Evolutionary conservation across 2,797 vertebrate genomes (phyloP).

Genomic region (Carduelis carduelis): DNA sequence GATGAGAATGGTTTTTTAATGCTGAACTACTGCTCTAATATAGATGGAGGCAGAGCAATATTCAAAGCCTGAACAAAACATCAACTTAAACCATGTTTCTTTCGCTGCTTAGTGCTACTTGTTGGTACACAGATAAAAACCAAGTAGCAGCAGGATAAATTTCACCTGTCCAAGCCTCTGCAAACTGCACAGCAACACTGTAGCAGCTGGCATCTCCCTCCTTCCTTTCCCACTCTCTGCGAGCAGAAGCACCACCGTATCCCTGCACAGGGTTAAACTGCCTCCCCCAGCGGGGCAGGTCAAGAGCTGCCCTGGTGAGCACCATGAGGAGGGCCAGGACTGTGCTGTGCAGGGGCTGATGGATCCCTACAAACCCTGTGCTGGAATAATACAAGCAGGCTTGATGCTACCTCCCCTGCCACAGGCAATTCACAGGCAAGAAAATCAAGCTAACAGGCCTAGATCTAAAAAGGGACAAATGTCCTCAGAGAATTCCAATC

Average conservation of each 20-base stretch:
- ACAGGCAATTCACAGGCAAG: not conserved
- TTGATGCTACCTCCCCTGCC: not conserved
- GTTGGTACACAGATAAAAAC: not conserved
- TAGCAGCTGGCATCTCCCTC: not conserved
- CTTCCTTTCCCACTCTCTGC: not conserved
- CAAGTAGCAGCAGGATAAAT: not conserved
- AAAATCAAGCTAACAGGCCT: not conserved
- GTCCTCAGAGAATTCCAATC: not conserved
- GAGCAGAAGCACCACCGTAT: fast-evolving
- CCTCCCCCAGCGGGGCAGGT: fast-evolving
- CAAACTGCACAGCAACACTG: not conserved
- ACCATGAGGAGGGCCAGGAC: not conserved
- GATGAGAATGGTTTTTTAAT: not conserved
- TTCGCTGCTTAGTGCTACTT: not conserved
- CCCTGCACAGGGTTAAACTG: not conserved
- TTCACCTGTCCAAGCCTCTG: not conserved
- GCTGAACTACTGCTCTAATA: not conserved
- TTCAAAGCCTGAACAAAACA: not conserved
- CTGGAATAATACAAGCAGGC: not conserved
- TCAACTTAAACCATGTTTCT: not conserved
- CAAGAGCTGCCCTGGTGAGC: not conserved
- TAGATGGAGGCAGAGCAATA: not conserved
- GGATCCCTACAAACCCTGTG: not conserved
- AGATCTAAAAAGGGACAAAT: not conserved
- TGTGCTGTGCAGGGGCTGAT: not conserved